Conservation (phyloP, 2,113 vertebrate genomes). For the Pomatostomus ruficeps region DNA sequence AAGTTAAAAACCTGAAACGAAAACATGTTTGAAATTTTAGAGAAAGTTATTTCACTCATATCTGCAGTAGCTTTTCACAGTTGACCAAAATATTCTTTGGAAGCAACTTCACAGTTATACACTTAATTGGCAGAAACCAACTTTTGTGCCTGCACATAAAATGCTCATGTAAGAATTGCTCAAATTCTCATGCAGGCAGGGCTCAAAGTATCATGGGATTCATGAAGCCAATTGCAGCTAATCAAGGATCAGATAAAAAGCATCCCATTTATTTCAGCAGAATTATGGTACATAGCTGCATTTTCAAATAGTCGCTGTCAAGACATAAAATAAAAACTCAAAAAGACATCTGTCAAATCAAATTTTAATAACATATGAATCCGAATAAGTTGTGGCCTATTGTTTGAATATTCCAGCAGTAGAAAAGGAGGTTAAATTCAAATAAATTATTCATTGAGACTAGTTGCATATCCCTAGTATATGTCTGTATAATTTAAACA, state of each 20-base stretch:
- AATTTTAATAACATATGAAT: conserved; percentile 56
- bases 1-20: neutral
- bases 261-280: neutral
- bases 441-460: conserved; percentile 54
- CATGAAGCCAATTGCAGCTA: neutral
- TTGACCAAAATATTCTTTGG: neutral
- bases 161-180: neutral
- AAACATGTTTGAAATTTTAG: neutral
- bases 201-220: neutral
- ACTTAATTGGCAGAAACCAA: neutral
- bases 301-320: conserved; percentile 18
- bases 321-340: conserved; percentile 33
- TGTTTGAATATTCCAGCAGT: conserved; percentile 40
- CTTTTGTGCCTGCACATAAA: neutral
- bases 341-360: conserved; percentile 49
- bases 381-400: conserved; percentile 8
- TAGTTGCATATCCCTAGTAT: conserved; percentile 13
- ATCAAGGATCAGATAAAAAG: conserved; percentile 11
- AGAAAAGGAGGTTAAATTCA: conserved; percentile 52
- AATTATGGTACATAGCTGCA: neutral
- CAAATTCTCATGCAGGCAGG: neutral
- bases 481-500: neutral
- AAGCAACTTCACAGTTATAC: neutral
- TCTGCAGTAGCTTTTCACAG: neutral
- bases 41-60: neutral